Conservation (phyloP, 2,797 vertebrate species). For the Okamejei kenojei region DNA sequence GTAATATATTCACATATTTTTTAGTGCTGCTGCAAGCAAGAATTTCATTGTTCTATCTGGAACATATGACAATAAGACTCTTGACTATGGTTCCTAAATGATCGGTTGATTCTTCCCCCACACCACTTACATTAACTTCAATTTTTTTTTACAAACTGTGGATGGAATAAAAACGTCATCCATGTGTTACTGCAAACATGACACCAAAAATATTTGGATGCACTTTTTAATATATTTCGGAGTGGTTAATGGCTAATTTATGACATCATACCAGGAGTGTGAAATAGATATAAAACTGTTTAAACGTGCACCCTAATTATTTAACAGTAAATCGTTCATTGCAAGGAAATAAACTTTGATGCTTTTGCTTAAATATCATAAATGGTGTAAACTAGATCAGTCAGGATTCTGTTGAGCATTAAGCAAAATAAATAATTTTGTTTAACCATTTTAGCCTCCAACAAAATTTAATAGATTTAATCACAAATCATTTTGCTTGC, state of each 20-base stretch:
- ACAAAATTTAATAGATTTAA: background rate
- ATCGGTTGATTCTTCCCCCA: background rate
- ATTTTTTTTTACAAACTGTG: background rate
- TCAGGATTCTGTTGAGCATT: background rate
- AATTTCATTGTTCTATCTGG: too few relatives aligned
- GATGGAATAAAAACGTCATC: too few relatives aligned
- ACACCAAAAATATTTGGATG: background rate
- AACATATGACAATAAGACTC: too few relatives aligned
- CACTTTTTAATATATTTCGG: background rate
- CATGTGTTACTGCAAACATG: background rate
- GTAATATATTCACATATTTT: too few relatives aligned
- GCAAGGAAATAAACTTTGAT: background rate
- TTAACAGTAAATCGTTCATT: background rate
- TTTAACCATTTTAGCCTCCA: background rate
- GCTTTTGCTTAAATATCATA: background rate
- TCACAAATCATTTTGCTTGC: background rate
- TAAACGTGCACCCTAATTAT: background rate
- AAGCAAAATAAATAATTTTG: background rate
- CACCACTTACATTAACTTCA: too few relatives aligned
- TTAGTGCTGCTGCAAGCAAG: too few relatives aligned
- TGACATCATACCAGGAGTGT: background rate
- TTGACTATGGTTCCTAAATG: conserved; percentile 39
- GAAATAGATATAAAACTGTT: background rate
- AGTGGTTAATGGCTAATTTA: background rate
- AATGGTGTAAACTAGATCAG: background rate